Evolutionary conservation across 2,888 invertebrate species (phyloP).

Genomic region (Scaptodrosophila latifasciaeformis): DNA sequence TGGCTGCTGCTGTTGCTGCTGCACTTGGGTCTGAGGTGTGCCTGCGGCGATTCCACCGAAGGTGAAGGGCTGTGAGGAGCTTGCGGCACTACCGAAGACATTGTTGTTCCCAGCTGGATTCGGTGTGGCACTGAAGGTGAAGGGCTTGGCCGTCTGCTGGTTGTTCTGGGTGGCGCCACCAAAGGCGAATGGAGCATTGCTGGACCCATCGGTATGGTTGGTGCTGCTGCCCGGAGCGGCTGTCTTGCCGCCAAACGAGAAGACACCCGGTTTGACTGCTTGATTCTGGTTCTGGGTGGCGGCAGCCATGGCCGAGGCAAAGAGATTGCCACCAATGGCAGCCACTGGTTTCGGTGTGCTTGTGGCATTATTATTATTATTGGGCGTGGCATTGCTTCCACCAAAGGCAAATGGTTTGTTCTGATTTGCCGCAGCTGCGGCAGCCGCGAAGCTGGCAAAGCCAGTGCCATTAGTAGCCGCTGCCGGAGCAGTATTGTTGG

Average conservation of each 20-base stretch:
- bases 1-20: constrained; percentile 17
- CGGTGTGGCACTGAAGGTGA: constrained; percentile 42
- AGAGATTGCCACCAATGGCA: constrained; percentile 43
- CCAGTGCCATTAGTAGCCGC: not conserved
- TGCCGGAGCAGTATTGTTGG: constrained; percentile 8
- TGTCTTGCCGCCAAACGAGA: constrained; percentile 45
- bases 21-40: no score
- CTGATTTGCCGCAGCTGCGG: constrained; percentile 17
- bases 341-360: not conserved
- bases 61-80: constrained; percentile 36
- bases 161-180: constrained; percentile 24
- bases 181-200: constrained; percentile 48
- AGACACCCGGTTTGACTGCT: constrained; percentile 34
- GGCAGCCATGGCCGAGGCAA: constrained; percentile 41
- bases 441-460: constrained; percentile 33
- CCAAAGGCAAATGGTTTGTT: constrained; percentile 53
- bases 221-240: constrained; percentile 10
- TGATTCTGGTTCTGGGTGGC: constrained; percentile 26
- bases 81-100: constrained; percentile 39
- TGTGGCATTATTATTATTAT: no score
- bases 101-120: constrained; percentile 11
- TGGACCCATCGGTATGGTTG: constrained; percentile 6
- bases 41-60: constrained; percentile 33
- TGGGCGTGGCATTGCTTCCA: constrained; percentile 13
- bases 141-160: constrained; percentile 39